phyloP scores from a whole-genome alignment of 2,113 vertebrate species.

The Naja naja region DNA sequence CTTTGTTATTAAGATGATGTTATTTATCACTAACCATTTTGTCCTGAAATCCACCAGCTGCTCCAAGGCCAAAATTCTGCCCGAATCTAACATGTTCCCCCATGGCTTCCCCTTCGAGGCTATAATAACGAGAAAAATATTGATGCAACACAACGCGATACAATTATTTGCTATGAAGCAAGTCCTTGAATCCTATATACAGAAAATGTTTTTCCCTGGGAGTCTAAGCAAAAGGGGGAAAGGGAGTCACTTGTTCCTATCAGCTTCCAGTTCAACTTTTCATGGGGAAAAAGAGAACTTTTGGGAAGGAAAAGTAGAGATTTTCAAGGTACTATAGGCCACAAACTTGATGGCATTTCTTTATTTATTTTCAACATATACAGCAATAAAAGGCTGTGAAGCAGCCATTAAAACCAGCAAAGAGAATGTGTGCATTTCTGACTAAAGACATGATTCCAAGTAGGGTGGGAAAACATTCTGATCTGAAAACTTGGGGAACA shows the following conservation, averaged over 20 bases:
- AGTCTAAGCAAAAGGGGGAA: not conserved
- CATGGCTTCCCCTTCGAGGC: constrained; percentile 54
- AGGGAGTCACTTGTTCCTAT: not conserved
- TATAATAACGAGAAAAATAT: constrained; percentile 35
- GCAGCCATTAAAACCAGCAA: not conserved
- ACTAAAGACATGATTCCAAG: not conserved
- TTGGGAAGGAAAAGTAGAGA: not conserved
- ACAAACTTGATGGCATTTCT: not conserved
- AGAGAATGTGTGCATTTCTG: not conserved
- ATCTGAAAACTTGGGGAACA: not conserved
- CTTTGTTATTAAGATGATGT: not conserved
- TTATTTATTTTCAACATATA: not conserved
- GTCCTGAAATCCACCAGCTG: constrained; percentile 65
- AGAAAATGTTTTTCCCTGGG: not conserved
- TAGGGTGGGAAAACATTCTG: not conserved
- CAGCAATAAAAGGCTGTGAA: not conserved
- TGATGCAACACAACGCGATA: not conserved
- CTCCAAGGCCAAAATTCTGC: constrained; percentile 74
- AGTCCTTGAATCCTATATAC: not conserved
- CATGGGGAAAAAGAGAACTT: not conserved
- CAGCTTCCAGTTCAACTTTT: not conserved
- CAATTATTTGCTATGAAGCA: not conserved
- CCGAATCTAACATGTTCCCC: constrained; percentile 70
- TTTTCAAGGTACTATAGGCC: not conserved
- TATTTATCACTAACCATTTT: constrained; percentile 66